phyloP scores from a whole-genome alignment of 2,888 invertebrate species.

The Pachycephus smyrnensis region DNA sequence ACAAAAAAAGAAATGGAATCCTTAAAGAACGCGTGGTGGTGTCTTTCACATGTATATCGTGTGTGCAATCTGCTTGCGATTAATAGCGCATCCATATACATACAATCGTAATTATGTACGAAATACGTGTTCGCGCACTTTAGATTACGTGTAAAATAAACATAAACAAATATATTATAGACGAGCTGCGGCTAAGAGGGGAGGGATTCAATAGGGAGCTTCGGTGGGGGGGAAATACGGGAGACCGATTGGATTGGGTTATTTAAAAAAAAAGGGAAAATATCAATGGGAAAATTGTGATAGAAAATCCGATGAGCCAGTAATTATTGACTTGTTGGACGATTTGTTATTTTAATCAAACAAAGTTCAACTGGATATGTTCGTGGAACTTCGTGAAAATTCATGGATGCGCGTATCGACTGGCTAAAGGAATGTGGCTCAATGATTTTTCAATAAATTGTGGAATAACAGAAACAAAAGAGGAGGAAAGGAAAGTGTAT shows the following conservation, averaged over 20 bases:
- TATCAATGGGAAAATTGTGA: neutral
- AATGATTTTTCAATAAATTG: slow-evolving; percentile 1
- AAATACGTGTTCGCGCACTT: neutral
- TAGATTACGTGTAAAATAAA: neutral
- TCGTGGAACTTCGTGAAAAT: neutral
- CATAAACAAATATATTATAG: neutral
- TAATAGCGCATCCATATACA: neutral
- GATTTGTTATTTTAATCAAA: neutral
- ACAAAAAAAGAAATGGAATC: neutral
- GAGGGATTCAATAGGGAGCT: neutral
- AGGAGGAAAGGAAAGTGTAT: slow-evolving; percentile 15
- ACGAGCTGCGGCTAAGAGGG: neutral
- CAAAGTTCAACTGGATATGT: neutral
- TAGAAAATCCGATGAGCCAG: neutral
- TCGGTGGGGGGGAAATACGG: neutral
- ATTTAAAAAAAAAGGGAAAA: neutral
- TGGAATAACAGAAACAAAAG: neutral
- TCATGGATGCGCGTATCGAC: neutral
- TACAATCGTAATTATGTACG: neutral
- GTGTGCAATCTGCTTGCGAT: neutral
- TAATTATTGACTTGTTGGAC: neutral
- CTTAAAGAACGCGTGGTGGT: neutral
- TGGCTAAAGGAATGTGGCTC: neutral
- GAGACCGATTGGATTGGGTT: neutral
- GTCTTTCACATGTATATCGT: neutral